Evolutionary conservation across 2,113 vertebrate species (phyloP).

Genomic region (Barnardius zonarius): DNA sequence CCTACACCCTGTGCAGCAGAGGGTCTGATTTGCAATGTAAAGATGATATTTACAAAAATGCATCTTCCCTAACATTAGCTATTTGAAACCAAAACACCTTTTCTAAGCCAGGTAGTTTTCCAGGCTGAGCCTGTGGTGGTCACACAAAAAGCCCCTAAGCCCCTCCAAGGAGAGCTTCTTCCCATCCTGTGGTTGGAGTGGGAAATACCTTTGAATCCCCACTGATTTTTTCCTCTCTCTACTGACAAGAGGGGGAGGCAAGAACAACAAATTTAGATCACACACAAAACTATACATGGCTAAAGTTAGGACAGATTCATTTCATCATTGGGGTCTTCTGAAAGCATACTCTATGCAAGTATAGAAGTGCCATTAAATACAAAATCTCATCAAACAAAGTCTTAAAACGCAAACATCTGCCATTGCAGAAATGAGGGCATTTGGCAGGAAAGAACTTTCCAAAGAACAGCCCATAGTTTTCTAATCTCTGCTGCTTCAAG

Average conservation of each 20-base stretch:
- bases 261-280: neutral
- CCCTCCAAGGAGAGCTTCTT: neutral
- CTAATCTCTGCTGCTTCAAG: neutral
- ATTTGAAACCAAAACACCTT: neutral
- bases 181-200: fast-evolving
- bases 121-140: neutral
- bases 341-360: neutral
- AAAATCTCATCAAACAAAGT: neutral
- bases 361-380: neutral
- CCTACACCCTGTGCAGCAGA: neutral
- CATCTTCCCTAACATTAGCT: neutral
- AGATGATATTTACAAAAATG: neutral
- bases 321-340: neutral
- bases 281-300: neutral
- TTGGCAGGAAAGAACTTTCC: neutral
- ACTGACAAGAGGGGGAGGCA: neutral
- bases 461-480: neutral
- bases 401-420: conserved; percentile 9
- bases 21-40: neutral
- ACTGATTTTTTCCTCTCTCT: neutral
- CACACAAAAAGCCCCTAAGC: neutral
- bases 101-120: neutral
- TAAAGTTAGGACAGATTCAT: neutral
- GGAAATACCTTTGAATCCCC: neutral
- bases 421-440: neutral